Evolutionary conservation across 2,888 invertebrate genomes (phyloP).

Genomic region (Hermodice carunculata): DNA sequence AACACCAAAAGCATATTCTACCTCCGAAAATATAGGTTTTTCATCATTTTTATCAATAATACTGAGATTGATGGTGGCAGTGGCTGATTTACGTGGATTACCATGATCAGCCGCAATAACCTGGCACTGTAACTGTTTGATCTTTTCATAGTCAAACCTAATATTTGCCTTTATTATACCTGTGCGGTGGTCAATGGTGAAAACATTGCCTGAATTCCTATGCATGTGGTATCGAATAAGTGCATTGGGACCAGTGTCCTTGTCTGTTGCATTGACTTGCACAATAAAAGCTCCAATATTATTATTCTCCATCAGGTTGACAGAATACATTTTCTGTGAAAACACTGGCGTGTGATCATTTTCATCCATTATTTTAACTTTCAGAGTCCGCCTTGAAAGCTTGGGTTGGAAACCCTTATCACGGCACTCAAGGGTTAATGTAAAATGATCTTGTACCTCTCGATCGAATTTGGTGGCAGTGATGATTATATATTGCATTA

Average conservation of each 20-base stretch:
- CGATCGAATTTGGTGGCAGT: constrained; percentile 30
- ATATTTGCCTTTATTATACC: constrained; percentile 32
- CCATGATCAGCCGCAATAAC: constrained; percentile 58
- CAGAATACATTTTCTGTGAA: constrained; percentile 22
- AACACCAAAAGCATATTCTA: constrained; percentile 26
- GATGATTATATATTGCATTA: constrained; percentile 28
- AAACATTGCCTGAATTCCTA: constrained; percentile 4
- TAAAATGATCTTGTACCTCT: constrained; percentile 23
- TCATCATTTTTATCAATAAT: constrained; percentile 52
- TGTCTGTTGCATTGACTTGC: constrained; percentile 32
- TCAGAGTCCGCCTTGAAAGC: constrained; percentile 13
- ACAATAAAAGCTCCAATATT: constrained; percentile 16
- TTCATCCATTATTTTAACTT: constrained; percentile 29
- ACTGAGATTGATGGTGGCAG: constrained; percentile 47
- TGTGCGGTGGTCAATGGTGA: constrained; percentile 21
- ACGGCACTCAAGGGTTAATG: constrained; percentile 27
- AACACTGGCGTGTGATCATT: constrained; percentile 38
- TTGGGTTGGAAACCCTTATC: constrained; percentile 28
- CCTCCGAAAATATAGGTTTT: constrained; percentile 28
- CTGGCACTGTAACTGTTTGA: constrained; percentile 42
- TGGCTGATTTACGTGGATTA: constrained; percentile 46
- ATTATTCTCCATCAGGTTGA: constrained; percentile 31
- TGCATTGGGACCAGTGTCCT: constrained; percentile 54
- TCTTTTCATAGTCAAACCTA: constrained; percentile 32
- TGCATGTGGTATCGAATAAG: constrained; percentile 49